phyloP scores from a whole-genome alignment of 2,888 invertebrate species.

The Harpalus rufipes region DNA sequence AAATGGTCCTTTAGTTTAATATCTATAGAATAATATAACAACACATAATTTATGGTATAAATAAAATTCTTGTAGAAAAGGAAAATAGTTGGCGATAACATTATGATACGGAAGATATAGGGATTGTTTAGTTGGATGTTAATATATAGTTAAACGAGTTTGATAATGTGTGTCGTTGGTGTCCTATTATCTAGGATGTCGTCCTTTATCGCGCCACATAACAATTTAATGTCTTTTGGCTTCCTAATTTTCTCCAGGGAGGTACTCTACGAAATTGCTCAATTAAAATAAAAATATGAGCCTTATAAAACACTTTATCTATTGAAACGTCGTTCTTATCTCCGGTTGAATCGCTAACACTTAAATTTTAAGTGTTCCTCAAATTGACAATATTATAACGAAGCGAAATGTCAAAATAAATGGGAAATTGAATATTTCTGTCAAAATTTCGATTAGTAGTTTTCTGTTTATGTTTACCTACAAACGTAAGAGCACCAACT shows the following conservation, averaged over 20 bases:
- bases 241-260: neutral
- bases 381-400: too few relatives aligned
- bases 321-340: too few relatives aligned
- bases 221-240: constrained; percentile 26
- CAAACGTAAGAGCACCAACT: too few relatives aligned
- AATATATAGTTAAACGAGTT: constrained; percentile 38
- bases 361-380: too few relatives aligned
- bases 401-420: too few relatives aligned
- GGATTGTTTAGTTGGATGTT: constrained; percentile 14
- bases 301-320: too few relatives aligned
- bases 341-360: too few relatives aligned
- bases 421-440: too few relatives aligned
- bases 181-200: constrained; percentile 21
- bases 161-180: constrained; percentile 33
- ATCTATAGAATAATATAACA: neutral
- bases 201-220: constrained; percentile 22
- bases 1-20: too few relatives aligned
- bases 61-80: neutral
- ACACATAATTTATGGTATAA: neutral
- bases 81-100: neutral
- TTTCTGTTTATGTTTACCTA: too few relatives aligned
- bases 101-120: constrained; percentile 9
- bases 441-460: too few relatives aligned
- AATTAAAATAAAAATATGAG: neutral
- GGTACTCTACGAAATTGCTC: neutral